Evolutionary conservation across 1,140 invertebrate genomes (phyloP).

Genomic region (Chrysomallon squamiferum): DNA sequence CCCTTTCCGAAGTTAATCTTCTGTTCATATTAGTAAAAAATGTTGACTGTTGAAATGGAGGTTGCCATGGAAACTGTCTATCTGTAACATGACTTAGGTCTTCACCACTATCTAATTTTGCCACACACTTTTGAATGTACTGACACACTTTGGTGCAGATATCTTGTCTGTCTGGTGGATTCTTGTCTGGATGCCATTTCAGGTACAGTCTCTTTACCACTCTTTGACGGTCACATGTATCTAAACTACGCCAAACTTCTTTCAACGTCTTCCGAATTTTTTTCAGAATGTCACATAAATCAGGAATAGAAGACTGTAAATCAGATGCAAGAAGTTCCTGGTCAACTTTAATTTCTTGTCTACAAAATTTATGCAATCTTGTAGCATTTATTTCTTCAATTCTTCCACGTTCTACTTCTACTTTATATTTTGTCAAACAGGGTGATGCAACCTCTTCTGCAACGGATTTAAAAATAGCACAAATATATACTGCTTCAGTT

Average conservation of each 20-base stretch:
- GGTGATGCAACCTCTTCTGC: no score
- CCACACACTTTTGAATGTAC: constrained; percentile 27
- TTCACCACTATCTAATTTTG: constrained; percentile 27
- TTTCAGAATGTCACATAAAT: constrained; percentile 15
- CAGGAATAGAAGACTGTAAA: neutral
- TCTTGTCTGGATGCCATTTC: constrained; percentile 61
- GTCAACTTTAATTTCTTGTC: neutral
- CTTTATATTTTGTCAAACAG: no score
- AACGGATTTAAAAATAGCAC: no score
- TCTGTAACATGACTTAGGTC: constrained; percentile 12
- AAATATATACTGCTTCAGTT: no score
- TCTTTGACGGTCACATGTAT: constrained; percentile 38
- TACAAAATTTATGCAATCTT: constrained; percentile 39
- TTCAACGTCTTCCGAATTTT: constrained; percentile 31
- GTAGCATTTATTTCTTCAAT: constrained; percentile 20
- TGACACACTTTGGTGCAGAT: constrained; percentile 45
- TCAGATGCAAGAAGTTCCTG: no score
- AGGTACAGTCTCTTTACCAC: constrained; percentile 49
- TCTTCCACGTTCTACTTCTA: no score
- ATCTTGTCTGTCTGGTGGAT: constrained; percentile 36
- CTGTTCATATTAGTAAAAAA: constrained; percentile 8
- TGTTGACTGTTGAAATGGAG: neutral
- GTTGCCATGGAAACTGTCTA: neutral
- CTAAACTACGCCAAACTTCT: constrained; percentile 29
- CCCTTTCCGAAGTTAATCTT: neutral